Conservation (phyloP, 2,113 vertebrate genomes). For the Arenaria interpres region DNA sequence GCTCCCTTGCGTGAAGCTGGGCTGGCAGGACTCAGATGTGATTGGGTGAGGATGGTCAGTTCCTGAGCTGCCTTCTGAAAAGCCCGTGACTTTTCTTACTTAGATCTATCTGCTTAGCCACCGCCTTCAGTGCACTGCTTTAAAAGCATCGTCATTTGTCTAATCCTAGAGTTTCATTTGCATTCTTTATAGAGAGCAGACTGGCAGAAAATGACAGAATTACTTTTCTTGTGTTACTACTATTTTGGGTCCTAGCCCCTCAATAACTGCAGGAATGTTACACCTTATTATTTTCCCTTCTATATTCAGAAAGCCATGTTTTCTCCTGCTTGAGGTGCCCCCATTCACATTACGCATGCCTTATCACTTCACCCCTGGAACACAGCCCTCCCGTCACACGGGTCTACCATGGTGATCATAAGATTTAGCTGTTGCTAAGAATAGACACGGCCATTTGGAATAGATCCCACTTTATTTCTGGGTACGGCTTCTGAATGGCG, state of each 20-base stretch:
- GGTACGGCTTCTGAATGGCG: background rate
- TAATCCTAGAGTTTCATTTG: background rate
- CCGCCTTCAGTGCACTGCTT: background rate
- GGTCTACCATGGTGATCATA: background rate
- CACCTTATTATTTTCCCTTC: background rate
- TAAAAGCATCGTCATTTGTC: background rate
- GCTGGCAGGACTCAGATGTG: background rate
- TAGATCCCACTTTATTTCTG: slow-evolving; percentile 10
- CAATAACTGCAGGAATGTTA: background rate
- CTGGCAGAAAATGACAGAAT: background rate
- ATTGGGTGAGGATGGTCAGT: background rate
- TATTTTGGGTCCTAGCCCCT: background rate
- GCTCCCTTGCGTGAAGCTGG: background rate
- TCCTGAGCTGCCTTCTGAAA: background rate
- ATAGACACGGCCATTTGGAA: background rate
- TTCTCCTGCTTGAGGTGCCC: background rate
- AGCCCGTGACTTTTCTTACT: background rate
- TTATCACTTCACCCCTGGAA: background rate
- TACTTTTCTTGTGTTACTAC: background rate
- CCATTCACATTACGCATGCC: slow-evolving; percentile 29
- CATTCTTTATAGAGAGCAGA: background rate
- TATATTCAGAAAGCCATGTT: background rate
- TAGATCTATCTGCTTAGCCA: background rate
- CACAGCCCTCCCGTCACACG: background rate
- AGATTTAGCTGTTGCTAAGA: slow-evolving; percentile 11